phyloP scores from a whole-genome alignment of 2,113 vertebrate genomes.

The Columbina picui region DNA sequence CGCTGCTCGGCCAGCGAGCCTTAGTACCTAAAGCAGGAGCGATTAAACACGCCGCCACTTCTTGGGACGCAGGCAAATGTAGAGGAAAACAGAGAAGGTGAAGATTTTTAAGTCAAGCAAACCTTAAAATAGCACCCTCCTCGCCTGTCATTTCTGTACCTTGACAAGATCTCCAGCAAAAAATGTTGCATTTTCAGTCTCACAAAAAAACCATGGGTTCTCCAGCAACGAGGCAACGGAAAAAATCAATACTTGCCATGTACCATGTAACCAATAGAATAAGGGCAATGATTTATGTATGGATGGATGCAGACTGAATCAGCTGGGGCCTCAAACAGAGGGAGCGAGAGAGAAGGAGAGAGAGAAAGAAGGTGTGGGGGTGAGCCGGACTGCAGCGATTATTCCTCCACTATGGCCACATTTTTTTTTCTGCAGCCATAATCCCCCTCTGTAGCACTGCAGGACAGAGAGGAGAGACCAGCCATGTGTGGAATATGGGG shows the following conservation, averaged over 20 bases:
- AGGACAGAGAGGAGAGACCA: conserved; percentile 72
- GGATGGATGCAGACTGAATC: conserved; percentile 90
- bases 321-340: conserved; percentile 85
- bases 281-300: conserved; percentile 98
- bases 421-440: conserved; percentile 77
- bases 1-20: conserved; percentile 29
- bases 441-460: conserved; percentile 78
- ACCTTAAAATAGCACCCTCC: conserved; percentile 12
- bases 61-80: conserved; percentile 25
- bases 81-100: neutral
- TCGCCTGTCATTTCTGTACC: conserved; percentile 51
- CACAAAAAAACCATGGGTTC: conserved; percentile 88
- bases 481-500: conserved; percentile 79
- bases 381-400: conserved; percentile 79
- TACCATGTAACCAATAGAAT: conserved; percentile 96
- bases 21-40: neutral
- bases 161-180: conserved; percentile 57
- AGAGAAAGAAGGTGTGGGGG: conserved; percentile 67
- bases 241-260: conserved; percentile 98
- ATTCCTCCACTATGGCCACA: conserved; percentile 78
- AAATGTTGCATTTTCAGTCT: conserved; percentile 74
- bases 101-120: conserved; percentile 21
- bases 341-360: conserved; percentile 75
- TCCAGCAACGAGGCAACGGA: conserved; percentile 87
- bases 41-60: conserved; percentile 36